These are phyloP conservation scores for Melipona beecheii DNA, from an alignment of 2,888 invertebrate species.

Conservation along the genomic window DNA sequence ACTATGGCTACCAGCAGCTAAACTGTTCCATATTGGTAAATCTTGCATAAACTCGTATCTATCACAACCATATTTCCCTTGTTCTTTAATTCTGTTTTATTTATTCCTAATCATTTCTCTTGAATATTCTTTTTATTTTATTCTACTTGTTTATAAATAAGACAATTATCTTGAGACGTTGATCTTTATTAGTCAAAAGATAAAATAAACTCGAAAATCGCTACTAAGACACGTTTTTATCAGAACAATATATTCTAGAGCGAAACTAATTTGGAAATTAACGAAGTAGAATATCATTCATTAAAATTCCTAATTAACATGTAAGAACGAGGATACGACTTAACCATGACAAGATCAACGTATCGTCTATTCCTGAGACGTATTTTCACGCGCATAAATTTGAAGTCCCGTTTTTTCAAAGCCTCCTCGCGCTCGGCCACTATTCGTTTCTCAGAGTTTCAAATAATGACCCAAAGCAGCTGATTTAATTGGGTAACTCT, in stretches of 20 bases:
- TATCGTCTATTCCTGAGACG: neutral
- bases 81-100: neutral
- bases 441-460: neutral
- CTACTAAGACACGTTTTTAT: neutral
- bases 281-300: neutral
- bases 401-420: neutral
- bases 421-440: neutral
- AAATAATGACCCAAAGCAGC: neutral
- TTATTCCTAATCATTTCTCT: neutral
- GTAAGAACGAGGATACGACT: neutral
- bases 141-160: neutral
- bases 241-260: neutral
- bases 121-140: neutral
- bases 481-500: constrained; percentile 19
- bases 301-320: too few species aligned
- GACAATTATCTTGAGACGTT: neutral
- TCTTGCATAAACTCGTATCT: constrained; percentile 24
- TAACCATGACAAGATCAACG: neutral
- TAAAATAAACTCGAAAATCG: too few species aligned
- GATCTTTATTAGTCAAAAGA: neutral
- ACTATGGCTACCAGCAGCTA: constrained; percentile 21
- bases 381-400: neutral
- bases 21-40: constrained; percentile 42
- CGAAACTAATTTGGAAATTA: neutral
- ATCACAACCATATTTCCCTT: constrained; percentile 7